These are phyloP conservation scores for Semaprochilodus insignis DNA, from an alignment of 2,797 vertebrate species.

Conservation along the genomic window DNA sequence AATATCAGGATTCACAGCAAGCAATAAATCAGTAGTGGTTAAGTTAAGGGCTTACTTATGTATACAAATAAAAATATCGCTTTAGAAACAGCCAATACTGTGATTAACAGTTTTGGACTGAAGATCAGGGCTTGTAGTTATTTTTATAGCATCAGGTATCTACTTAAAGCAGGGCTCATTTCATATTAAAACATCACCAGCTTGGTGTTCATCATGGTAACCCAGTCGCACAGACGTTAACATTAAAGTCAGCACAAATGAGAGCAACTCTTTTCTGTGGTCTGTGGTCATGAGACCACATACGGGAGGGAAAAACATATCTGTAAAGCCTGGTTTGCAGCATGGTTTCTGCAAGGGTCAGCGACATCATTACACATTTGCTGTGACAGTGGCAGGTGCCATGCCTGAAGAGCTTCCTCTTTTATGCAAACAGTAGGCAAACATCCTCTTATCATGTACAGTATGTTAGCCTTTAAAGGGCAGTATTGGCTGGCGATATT, in stretches of 20 bases:
- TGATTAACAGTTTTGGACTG: too few species aligned
- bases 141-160: background rate
- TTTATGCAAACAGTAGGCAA: background rate
- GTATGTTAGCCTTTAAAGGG: background rate
- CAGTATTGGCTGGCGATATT: background rate
- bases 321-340: background rate
- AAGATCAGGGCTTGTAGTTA: background rate
- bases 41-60: background rate
- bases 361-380: background rate
- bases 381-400: background rate
- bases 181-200: background rate
- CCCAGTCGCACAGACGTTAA: background rate
- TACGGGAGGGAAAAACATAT: background rate
- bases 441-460: background rate
- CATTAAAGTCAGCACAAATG: background rate
- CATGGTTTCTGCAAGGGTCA: too few species aligned
- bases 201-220: background rate
- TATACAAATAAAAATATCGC: background rate
- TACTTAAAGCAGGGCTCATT: background rate
- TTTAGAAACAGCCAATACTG: background rate
- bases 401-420: too few species aligned
- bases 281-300: background rate
- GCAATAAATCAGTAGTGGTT: background rate
- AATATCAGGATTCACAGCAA: background rate
- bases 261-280: conserved; percentile 5